Conservation (phyloP, 2,888 invertebrate genomes). For the Chromoteleia sp. region DNA sequence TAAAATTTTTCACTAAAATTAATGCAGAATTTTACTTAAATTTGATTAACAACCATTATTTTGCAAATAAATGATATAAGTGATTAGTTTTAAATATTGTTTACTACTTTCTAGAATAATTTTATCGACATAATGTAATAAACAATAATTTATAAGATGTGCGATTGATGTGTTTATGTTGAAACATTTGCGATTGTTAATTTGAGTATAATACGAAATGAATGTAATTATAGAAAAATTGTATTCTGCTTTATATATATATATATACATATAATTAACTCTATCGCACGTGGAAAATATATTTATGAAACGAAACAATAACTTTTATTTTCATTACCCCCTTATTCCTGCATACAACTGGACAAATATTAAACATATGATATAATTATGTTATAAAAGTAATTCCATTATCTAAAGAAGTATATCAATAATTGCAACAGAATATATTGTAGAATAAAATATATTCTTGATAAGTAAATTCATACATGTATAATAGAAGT, state of each 20-base stretch:
- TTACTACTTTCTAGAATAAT: no score
- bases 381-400: no score
- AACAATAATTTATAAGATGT: constrained; percentile 5
- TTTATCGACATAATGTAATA: no score
- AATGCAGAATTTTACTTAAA: neutral
- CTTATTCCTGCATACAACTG: neutral
- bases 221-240: constrained; percentile 3
- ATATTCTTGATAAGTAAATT: constrained; percentile 65
- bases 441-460: constrained; percentile 64
- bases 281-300: constrained; percentile 55
- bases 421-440: neutral
- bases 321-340: neutral
- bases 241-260: constrained; percentile 59
- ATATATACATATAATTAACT: constrained; percentile 16
- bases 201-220: constrained; percentile 16
- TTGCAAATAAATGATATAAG: constrained; percentile 3
- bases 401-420: neutral
- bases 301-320: constrained; percentile 41
- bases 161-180: constrained; percentile 1
- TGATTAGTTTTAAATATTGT: no score
- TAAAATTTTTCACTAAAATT: neutral
- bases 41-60: neutral
- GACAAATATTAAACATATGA: no score
- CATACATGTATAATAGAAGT: constrained; percentile 59
- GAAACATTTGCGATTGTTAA: neutral